Evolutionary conservation across 2,113 vertebrate species (phyloP).

Genomic region (Oplegnathus fasciatus): DNA sequence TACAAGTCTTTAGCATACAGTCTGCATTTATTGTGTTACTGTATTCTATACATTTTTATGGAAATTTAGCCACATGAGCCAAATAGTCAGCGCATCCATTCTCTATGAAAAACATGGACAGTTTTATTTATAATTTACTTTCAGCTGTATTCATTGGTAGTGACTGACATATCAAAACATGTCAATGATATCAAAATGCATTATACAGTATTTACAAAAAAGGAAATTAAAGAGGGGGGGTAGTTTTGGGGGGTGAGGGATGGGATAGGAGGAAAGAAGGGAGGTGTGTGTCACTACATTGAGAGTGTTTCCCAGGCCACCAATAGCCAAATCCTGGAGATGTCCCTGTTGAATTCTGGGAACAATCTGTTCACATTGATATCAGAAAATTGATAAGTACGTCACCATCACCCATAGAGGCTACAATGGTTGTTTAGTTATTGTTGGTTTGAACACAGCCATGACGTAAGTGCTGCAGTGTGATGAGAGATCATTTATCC

Average conservation of each 20-base stretch:
- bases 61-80: constrained; percentile 72
- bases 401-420: constrained; percentile 59
- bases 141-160: constrained; percentile 87
- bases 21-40: constrained; percentile 62
- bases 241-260: constrained; percentile 4
- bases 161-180: constrained; percentile 89
- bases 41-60: constrained; percentile 71
- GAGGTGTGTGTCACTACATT: constrained; percentile 63
- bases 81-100: constrained; percentile 78
- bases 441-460: constrained; percentile 55
- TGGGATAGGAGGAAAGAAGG: constrained; percentile 40
- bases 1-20: constrained; percentile 57
- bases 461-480: constrained; percentile 36
- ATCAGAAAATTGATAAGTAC: constrained; percentile 67
- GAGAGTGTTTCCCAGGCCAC: constrained; percentile 57
- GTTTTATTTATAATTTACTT: constrained; percentile 86
- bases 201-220: constrained; percentile 88
- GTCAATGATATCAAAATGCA: constrained; percentile 90
- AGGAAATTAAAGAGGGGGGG: constrained; percentile 48
- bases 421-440: constrained; percentile 58
- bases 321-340: constrained; percentile 62
- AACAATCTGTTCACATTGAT: constrained; percentile 67
- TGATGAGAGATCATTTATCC: constrained; percentile 48
- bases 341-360: constrained; percentile 54
- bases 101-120: constrained; percentile 85